Evolutionary conservation across 2,797 vertebrate species (phyloP).

Genomic region (Lophotriccus pileatus): DNA sequence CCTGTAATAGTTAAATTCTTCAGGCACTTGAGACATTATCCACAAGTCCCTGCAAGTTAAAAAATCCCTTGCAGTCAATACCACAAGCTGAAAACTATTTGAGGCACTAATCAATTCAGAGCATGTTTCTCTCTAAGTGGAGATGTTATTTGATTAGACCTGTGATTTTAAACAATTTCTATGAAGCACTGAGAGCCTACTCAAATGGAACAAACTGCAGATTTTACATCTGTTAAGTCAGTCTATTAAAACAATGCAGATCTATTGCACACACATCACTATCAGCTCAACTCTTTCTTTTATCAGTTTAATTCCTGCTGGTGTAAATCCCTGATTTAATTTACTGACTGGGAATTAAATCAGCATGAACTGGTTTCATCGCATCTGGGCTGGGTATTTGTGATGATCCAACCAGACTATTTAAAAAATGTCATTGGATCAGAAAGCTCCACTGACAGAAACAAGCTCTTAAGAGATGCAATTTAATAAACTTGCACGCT

Average conservation of each 20-base stretch:
- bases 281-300: not conserved
- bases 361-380: constrained; percentile 12
- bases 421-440: not conserved
- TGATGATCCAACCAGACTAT: not conserved
- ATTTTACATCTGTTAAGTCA: not conserved
- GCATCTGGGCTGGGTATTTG: not conserved
- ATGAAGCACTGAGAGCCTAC: not conserved
- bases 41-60: not conserved
- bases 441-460: not conserved
- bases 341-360: constrained; percentile 44
- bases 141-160: not conserved
- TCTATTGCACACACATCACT: not conserved
- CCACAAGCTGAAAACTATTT: not conserved
- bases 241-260: not conserved
- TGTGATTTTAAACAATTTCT: not conserved
- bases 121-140: not conserved
- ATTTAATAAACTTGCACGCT: not conserved
- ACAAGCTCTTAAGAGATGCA: not conserved
- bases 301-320: constrained; percentile 7
- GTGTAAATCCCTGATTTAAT: constrained; percentile 33
- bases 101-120: not conserved
- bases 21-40: not conserved
- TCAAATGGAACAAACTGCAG: not conserved
- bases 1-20: not conserved
- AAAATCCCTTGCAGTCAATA: not conserved